Percentiles rank a stretch among this genome's conserved stretches.
phyloP scores from a whole-genome alignment of 2,113 vertebrate genomes.

The Zosterops pallidus region DNA sequence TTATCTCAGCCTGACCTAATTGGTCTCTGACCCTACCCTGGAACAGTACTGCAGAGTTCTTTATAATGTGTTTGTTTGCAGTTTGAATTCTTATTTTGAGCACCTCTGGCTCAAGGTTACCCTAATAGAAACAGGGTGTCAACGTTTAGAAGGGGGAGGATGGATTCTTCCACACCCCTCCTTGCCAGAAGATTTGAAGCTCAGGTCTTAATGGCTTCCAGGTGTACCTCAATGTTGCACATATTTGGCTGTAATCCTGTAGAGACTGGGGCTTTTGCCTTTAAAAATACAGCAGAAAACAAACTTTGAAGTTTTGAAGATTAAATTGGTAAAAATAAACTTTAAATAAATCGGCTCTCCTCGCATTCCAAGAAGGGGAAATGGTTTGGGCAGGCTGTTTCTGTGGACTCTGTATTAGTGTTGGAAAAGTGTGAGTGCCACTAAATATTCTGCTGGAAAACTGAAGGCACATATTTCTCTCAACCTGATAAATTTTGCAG shows the following conservation, averaged over 20 bases:
- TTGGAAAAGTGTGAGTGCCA: slow-evolving; percentile 54
- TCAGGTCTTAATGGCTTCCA: slow-evolving; percentile 73
- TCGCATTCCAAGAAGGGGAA: slow-evolving; percentile 51
- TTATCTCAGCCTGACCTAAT: slow-evolving; percentile 22
- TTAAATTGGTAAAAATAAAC: slow-evolving; percentile 70
- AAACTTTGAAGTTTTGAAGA: slow-evolving; percentile 69
- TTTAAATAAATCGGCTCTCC: slow-evolving; percentile 20
- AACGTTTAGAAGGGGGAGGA: not conserved
- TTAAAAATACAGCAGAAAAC: slow-evolving; percentile 64
- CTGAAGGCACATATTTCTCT: slow-evolving; percentile 18
- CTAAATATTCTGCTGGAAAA: slow-evolving; percentile 59
- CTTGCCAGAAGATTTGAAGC: slow-evolving; percentile 54
- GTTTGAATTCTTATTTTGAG: slow-evolving; percentile 59
- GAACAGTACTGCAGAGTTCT: slow-evolving; percentile 41
- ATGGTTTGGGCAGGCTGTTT: slow-evolving; percentile 7
- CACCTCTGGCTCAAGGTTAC: slow-evolving; percentile 68
- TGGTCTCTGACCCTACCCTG: slow-evolving; percentile 43
- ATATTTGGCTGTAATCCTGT: slow-evolving; percentile 50
- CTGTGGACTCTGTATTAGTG: slow-evolving; percentile 37
- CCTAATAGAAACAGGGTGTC: slow-evolving; percentile 60
- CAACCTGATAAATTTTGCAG: slow-evolving; percentile 32
- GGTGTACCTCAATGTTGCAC: slow-evolving; percentile 65
- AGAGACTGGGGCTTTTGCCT: slow-evolving; percentile 65
- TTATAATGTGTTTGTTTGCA: slow-evolving; percentile 65
- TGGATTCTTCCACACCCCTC: not conserved